Evolutionary conservation across 2,113 vertebrate genomes (phyloP).

Genomic region (Aphyosemion australe): DNA sequence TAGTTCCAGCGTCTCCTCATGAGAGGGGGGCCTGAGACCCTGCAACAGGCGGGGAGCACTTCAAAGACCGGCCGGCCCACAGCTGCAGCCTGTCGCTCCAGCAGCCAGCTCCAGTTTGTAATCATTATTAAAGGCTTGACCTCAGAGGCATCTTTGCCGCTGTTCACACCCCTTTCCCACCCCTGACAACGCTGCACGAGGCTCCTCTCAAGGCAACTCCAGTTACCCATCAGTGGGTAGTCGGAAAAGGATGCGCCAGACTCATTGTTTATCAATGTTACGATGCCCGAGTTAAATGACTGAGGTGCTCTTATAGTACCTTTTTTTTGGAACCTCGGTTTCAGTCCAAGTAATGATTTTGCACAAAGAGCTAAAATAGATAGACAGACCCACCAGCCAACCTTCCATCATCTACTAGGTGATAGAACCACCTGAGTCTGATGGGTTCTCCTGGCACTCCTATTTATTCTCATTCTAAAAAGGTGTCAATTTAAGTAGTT

Average conservation of each 20-base stretch:
- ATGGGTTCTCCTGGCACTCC: too few relatives aligned
- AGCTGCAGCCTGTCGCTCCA: conserved; percentile 86
- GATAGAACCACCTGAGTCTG: too few relatives aligned
- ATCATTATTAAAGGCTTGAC: conserved; percentile 90
- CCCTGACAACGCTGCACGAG: conserved; percentile 72
- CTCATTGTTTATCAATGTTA: conserved; percentile 52
- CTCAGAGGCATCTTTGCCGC: conserved; percentile 85
- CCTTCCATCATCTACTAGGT: too few relatives aligned
- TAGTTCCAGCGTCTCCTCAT: conserved; percentile 87
- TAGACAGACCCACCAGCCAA: too few relatives aligned
- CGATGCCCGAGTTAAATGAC: conserved; percentile 16
- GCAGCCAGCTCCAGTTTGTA: conserved; percentile 85
- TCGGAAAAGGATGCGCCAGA: conserved; percentile 34
- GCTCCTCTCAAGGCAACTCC: conserved; percentile 75
- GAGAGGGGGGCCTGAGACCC: conserved; percentile 77
- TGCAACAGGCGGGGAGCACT: conserved; percentile 82
- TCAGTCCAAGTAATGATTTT: conserved; percentile 5
- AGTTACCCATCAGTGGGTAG: conserved; percentile 71
- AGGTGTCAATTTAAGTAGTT: too few relatives aligned
- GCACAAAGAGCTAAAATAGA: too few relatives aligned
- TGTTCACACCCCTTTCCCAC: conserved; percentile 83
- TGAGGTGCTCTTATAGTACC: neutral
- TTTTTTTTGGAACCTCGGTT: conserved; percentile 25
- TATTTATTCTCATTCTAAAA: too few relatives aligned
- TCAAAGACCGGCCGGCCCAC: conserved; percentile 82